Evolutionary conservation across 1,140 invertebrate species (phyloP).

Genomic region (Drosophila varians): DNA sequence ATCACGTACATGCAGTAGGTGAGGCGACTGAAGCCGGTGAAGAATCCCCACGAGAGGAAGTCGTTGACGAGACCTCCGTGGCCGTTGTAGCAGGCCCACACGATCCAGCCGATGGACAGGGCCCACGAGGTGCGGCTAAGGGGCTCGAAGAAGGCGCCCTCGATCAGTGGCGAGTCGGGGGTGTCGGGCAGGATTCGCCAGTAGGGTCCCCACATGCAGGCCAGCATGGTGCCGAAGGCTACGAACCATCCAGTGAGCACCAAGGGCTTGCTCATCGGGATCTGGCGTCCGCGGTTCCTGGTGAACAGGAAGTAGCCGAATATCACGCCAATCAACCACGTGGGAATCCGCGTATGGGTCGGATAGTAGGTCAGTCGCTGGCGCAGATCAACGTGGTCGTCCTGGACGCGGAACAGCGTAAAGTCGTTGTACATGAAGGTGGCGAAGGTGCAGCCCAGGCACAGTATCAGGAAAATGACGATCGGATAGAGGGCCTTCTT

Average conservation of each 20-base stretch:
- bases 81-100: conserved; percentile 89
- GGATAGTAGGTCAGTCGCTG: conserved; percentile 78
- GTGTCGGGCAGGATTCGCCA: conserved; percentile 86
- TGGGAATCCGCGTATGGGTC: conserved; percentile 84
- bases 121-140: conserved; percentile 88
- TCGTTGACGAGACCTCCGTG: conserved; percentile 87
- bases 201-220: conserved; percentile 84
- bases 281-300: conserved; percentile 73
- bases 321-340: conserved; percentile 86
- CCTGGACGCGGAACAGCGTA: conserved; percentile 75
- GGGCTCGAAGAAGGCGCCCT: conserved; percentile 87
- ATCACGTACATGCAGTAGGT: conserved; percentile 90
- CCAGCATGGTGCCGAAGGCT: conserved; percentile 84
- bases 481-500: conserved; percentile 86
- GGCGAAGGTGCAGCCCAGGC: conserved; percentile 86
- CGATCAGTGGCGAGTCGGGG: conserved; percentile 86
- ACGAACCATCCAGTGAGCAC: conserved; percentile 70
- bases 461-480: conserved; percentile 84
- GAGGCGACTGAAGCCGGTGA: conserved; percentile 87
- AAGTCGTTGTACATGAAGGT: conserved; percentile 87
- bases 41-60: conserved; percentile 87
- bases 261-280: conserved; percentile 62
- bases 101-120: conserved; percentile 88
- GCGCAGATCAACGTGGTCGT: conserved; percentile 80
- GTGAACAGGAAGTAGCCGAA: conserved; percentile 85